A percentile compares a stretch with the other conserved stretches of the same genome.
Evolutionary conservation across 2,113 vertebrate species (phyloP).

Genomic region (Xenopus laevis): DNA sequence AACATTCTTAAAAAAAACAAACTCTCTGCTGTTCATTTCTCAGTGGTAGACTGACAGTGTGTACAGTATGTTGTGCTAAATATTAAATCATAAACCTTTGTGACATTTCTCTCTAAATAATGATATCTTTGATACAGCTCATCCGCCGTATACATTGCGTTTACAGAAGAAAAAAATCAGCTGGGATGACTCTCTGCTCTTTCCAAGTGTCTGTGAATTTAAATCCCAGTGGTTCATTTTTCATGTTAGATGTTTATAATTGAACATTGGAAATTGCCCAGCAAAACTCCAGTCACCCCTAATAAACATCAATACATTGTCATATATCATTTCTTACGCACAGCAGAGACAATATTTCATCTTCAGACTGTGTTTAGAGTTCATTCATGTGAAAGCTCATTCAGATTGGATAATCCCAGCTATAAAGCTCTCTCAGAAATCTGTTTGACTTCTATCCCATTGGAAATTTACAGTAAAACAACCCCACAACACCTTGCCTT

Average conservation of each 20-base stretch:
- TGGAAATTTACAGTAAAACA: constrained; percentile 10
- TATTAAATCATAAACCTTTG: constrained; percentile 18
- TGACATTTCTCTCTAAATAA: constrained; percentile 24
- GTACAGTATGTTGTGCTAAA: constrained; percentile 5
- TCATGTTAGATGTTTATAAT: constrained; percentile 38
- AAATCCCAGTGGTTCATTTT: constrained; percentile 30
- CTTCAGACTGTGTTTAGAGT: constrained; percentile 22
- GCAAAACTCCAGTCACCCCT: constrained; percentile 38
- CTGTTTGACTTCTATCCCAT: constrained; percentile 2
- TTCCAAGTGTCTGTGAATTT: constrained; percentile 14
- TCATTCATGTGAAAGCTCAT: constrained; percentile 31
- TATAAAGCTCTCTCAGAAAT: constrained; percentile 11
- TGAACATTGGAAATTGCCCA: constrained; percentile 39
- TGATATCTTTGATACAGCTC: constrained; percentile 29
- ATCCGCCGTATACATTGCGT: background rate
- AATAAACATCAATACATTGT: constrained; percentile 40
- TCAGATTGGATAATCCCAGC: constrained; percentile 15
- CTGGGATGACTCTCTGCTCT: constrained; percentile 1
- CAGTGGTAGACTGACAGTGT: no score
- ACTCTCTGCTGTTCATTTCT: no score
- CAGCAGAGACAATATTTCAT: constrained; percentile 33
- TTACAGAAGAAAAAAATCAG: background rate
- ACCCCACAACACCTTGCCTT: background rate
- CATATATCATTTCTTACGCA: constrained; percentile 34
- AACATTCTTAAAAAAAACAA: no score